These are phyloP conservation scores for Calidris pygmaea DNA, from an alignment of 2,113 vertebrate species.

Conservation along the genomic window DNA sequence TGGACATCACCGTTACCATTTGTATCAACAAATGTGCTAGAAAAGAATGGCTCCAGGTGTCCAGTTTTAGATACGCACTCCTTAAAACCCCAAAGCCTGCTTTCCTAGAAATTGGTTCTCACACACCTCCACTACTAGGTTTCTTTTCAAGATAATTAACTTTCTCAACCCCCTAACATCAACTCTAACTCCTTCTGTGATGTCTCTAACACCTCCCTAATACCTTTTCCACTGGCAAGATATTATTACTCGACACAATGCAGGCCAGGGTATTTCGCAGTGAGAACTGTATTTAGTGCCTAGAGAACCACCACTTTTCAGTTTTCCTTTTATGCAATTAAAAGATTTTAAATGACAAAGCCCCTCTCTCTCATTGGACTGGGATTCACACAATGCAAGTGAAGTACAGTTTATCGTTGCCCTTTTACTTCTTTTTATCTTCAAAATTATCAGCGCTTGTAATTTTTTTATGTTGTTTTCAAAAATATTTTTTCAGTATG, in stretches of 20 bases:
- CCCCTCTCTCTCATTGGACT: background rate
- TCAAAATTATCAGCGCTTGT: background rate
- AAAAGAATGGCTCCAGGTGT: background rate
- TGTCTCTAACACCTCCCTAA: conserved; percentile 43
- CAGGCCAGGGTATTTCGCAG: background rate
- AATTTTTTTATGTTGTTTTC: conserved; percentile 22
- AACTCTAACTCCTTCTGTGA: background rate
- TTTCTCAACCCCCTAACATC: background rate
- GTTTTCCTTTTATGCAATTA: background rate
- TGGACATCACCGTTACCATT: background rate
- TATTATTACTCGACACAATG: background rate
- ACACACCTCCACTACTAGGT: background rate
- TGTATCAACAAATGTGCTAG: background rate
- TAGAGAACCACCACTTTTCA: background rate
- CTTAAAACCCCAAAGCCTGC: background rate
- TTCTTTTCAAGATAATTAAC: conserved; percentile 40
- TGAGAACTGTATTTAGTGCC: background rate
- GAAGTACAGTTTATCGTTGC: background rate
- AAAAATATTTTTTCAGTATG: conserved; percentile 24
- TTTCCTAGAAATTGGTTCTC: background rate
- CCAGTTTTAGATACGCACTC: background rate
- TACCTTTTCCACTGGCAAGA: conserved; percentile 14
- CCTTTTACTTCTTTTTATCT: conserved; percentile 44
- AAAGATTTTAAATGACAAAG: conserved; percentile 36
- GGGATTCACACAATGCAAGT: background rate